Percentiles rank a stretch among this genome's conserved stretches.
phyloP scores from a whole-genome alignment of 2,888 invertebrate genomes.

The Conchocele bisecta region DNA sequence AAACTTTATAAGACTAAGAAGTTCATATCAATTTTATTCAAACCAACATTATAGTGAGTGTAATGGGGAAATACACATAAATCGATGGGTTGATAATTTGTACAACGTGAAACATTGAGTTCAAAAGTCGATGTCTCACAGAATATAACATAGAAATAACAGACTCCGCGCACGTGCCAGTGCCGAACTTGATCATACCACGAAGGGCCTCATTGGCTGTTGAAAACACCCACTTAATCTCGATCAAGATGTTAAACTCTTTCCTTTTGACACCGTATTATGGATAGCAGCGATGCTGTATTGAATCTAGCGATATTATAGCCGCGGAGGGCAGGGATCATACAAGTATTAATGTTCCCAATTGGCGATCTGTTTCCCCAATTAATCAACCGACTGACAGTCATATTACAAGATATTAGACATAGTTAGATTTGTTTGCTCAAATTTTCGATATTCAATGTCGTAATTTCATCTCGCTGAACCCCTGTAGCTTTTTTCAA shows the following conservation, averaged over 20 bases:
- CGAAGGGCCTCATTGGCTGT: no score
- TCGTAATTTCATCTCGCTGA: conserved; percentile 59
- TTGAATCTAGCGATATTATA: conserved; percentile 56
- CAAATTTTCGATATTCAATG: conserved; percentile 56
- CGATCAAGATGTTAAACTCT: conserved; percentile 9
- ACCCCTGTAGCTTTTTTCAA: conserved; percentile 51
- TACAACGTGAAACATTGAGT: no score
- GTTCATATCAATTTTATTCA: no score
- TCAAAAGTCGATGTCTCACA: no score
- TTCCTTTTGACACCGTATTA: conserved; percentile 13
- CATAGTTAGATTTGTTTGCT: conserved; percentile 62
- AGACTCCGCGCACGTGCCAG: no score
- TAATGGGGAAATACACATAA: no score
- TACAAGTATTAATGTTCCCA: conserved; percentile 60
- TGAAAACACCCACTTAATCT: no score
- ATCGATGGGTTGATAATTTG: no score
- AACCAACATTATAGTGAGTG: no score
- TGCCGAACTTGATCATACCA: no score
- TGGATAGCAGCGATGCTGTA: conserved; percentile 33
- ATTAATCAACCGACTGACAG: conserved; percentile 61
- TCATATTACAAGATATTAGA: conserved; percentile 62
- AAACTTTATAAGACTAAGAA: no score
- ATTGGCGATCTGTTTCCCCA: conserved; percentile 60
- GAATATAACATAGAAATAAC: no score
- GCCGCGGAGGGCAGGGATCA: conserved; percentile 53